These are phyloP conservation scores for Alosa sapidissima DNA, from an alignment of 2,797 vertebrate species.

Conservation along the genomic window DNA sequence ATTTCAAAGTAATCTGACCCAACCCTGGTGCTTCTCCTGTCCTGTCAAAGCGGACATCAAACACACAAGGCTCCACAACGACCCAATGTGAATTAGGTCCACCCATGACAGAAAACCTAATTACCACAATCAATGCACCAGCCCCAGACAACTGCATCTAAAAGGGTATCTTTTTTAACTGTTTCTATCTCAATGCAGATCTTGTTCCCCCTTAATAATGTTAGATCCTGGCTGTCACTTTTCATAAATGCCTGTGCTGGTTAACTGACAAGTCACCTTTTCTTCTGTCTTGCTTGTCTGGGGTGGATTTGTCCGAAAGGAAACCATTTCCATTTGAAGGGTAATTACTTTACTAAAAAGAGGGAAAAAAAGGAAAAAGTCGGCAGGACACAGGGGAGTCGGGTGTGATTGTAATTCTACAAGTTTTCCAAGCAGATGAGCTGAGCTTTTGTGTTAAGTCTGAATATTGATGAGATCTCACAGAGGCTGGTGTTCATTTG, in stretches of 20 bases:
- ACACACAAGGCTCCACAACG: neutral
- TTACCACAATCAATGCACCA: conserved; percentile 27
- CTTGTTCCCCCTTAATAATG: conserved; percentile 45
- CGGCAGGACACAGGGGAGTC: conserved; percentile 33
- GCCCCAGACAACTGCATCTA: conserved; percentile 24
- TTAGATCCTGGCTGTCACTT: conserved; percentile 53
- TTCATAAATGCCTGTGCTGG: conserved; percentile 46
- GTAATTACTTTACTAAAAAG: conserved; percentile 33
- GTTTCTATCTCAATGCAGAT: conserved; percentile 28
- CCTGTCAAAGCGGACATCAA: neutral
- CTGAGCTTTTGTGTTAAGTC: conserved; percentile 31
- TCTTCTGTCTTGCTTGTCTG: conserved; percentile 42
- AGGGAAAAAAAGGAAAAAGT: conserved; percentile 36
- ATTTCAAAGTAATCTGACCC: too few relatives aligned
- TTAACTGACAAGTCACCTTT: conserved; percentile 56
- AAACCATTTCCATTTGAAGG: conserved; percentile 60
- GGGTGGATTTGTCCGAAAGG: conserved; percentile 34
- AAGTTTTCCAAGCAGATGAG: conserved; percentile 26
- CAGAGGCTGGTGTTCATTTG: conserved; percentile 31
- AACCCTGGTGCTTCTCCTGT: neutral
- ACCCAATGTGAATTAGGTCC: conserved; percentile 5
- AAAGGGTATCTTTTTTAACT: conserved; percentile 29
- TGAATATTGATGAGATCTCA: conserved; percentile 40
- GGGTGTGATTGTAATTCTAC: conserved; percentile 27
- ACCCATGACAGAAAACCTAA: conserved; percentile 30